A percentile compares a stretch with the other conserved stretches of the same genome.
These are phyloP conservation scores for Gallinago solitaria DNA, from an alignment of 2,797 vertebrate species.

Conservation along the genomic window DNA sequence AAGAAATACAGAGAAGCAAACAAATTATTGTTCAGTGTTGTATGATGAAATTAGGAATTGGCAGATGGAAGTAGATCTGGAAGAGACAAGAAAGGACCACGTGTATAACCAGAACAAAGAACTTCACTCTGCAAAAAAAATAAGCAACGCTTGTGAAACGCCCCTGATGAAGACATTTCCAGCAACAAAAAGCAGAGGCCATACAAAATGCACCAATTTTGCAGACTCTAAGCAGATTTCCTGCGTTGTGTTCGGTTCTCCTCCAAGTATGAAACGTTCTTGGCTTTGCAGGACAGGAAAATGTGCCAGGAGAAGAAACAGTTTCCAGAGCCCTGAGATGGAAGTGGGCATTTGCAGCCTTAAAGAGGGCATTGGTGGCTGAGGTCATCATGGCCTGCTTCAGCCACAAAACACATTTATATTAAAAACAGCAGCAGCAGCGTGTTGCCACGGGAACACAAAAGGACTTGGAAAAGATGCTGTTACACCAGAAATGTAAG, in stretches of 20 bases:
- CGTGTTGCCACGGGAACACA: neutral
- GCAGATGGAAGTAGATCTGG: neutral
- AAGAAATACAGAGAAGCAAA: neutral
- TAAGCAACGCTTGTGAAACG: neutral
- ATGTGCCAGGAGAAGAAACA: neutral
- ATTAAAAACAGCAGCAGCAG: neutral
- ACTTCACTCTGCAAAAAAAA: neutral
- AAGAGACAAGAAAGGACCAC: neutral
- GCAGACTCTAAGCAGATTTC: neutral
- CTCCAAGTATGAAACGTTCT: neutral
- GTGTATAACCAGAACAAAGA: neutral
- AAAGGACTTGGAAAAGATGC: neutral
- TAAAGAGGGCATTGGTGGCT: neutral
- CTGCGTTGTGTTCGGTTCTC: neutral
- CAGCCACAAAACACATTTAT: neutral
- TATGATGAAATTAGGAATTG: neutral
- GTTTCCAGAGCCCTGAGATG: neutral
- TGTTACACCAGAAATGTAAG: neutral
- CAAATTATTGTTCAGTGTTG: neutral
- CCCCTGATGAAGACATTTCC: neutral
- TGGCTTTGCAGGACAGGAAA: neutral
- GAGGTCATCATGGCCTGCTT: neutral
- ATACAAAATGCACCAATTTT: neutral
- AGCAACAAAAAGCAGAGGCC: neutral
- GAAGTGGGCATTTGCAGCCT: neutral